Evolutionary conservation across 2,113 vertebrate species (phyloP).

Genomic region (Pseudopipra pipra): DNA sequence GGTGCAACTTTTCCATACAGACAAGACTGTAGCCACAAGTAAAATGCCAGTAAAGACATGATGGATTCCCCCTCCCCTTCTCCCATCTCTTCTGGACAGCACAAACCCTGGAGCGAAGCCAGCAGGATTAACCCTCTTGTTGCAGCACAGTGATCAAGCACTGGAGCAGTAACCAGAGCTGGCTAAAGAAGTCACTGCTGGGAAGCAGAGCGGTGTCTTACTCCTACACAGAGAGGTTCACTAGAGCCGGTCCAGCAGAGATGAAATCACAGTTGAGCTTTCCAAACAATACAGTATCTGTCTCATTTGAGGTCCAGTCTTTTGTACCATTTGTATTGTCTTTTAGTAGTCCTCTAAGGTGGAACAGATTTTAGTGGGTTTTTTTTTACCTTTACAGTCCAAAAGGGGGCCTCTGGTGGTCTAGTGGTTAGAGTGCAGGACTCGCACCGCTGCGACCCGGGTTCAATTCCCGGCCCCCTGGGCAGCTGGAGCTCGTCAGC

Average conservation of each 20-base stretch:
- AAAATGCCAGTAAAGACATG: neutral
- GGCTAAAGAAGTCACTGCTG: neutral
- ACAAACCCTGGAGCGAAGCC: neutral
- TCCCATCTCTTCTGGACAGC: neutral
- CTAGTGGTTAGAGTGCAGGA: too few relatives aligned
- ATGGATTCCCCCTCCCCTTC: neutral
- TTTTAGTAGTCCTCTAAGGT: neutral
- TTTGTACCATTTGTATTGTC: neutral
- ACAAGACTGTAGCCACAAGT: neutral
- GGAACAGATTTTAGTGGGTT: neutral
- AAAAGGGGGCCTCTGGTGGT: too few relatives aligned
- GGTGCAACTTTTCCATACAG: neutral
- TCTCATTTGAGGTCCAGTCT: neutral
- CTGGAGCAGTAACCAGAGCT: neutral
- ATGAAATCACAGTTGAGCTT: neutral
- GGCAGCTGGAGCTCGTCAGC: too few relatives aligned
- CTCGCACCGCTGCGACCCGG: too few relatives aligned
- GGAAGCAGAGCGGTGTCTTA: neutral
- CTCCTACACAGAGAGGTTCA: neutral
- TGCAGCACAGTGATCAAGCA: rapidly evolving
- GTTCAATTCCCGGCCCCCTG: too few relatives aligned
- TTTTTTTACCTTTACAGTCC: neutral
- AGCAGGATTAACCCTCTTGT: neutral
- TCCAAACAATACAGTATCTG: neutral
- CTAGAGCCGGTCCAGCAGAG: neutral